Evolutionary conservation across 2,888 invertebrate species (phyloP), one percentile per base, ranked within the genome.

Genomic region (Conus canariensis): DNA sequence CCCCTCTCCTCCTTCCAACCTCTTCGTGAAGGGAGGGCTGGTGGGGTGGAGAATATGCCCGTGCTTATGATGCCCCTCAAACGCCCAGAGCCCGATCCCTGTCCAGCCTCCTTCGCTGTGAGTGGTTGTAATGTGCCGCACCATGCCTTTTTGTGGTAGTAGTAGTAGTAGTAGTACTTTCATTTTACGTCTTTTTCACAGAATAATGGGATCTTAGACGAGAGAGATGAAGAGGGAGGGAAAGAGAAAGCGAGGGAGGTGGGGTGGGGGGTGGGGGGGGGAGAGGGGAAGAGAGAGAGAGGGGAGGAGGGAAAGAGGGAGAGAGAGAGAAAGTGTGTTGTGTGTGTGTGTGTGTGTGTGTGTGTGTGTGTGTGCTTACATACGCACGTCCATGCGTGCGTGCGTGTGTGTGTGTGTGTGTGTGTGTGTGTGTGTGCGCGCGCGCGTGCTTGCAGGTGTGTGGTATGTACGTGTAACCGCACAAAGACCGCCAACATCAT

Each of bases 1-100:
- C 93, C 93, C 58, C 91, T 96, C 82, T 92, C 92, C 9, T 91
- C 93, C 12, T 91, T 95, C 14, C 89, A 90, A 6, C 91, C 91
- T n/a, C 93, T 95, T 58, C 10, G 87, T 87, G 10, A 90, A 93
- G 83, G 90, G 93, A 30, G 64, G 16, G 2, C 12, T 1, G 92
- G 93, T 87, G 92, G 92, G 7, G 93, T 95, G 30, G 95, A 95
- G 56, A 93, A 91, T 56, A 92, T 93, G 85, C 94, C 94, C 1
- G 95, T 94, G 5, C 89, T 94, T 8, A 94, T 95, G 91, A 92
- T 95, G 94, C 94, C 95, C 0, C 91, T 96, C 16, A 93, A 94
- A 86, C 89, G 95, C 86, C 95, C 95, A 8, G 93, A 93, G 60
- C 30, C 0, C 90, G 93, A 93, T 59, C 30, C 0, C 90, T 92